Evolutionary conservation across 2,113 vertebrate species (phyloP), one percentile per base, ranked within the genome.

Genomic region (Esox niger): DNA sequence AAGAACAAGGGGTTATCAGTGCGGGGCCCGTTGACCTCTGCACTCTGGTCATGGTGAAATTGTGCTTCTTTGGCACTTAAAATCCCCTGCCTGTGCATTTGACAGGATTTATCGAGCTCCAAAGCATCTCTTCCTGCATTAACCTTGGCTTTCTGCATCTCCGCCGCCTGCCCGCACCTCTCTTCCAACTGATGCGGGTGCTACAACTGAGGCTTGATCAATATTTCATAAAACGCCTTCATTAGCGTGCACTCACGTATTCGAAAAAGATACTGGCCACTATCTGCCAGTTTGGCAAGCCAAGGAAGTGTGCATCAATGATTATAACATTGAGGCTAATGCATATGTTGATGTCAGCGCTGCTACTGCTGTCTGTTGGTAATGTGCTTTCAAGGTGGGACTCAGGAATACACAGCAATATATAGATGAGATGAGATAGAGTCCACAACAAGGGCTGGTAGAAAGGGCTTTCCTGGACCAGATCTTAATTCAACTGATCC

Each of bases 201-300:
- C n/a, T n/a, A n/a, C n/a, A n/a, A n/a, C 76, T 72, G 65, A 57
- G 64, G 61, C 35, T 78, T 81, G 79, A 92, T 92, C 89, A 88
- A 89, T 91, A 91, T 87, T 89, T 91, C 83, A 87, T 88, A 88
- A 89, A 84, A 84, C 60, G 31, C 75, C 83, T 90, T 88, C 88
- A 87, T 86, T 86, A 89, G 80, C 72, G 76, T 58, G 71, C 79
- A 79, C 83, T 76, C 80, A 77, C 67, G 76, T 56, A 57, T 60
- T 67, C 64, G 74, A 68, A 86, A 89, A 80, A 85, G 72, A 83
- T 64, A 72, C 59, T 68, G 68, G 2, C n/a, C 47, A 74, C 62
- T 43, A 43, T 43, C 17, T 67, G 64, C 31, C 33, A 64, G 46
- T 21, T 63, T 68, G 57, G 64, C 57, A 66, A 26, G 61, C 73